Evolutionary conservation across 2,797 vertebrate species (phyloP), one percentile per base, ranked within the genome.

Genomic region (Dicrostonyx torquatus): DNA sequence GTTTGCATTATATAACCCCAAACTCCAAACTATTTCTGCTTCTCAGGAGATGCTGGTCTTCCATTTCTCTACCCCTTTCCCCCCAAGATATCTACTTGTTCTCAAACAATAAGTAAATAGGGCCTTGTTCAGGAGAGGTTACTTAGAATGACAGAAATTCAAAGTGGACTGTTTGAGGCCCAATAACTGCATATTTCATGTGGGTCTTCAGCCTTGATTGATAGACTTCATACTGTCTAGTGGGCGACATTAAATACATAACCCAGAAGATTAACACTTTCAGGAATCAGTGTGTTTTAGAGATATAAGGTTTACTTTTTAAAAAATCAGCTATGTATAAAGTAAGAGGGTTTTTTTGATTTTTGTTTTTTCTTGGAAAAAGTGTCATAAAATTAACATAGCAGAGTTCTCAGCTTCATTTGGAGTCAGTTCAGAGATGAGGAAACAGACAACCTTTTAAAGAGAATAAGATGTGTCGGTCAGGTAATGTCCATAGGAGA

Each of bases 131-230:
- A 78, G 62, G 93, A 96, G 94, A n/a, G 83, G 87, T 91, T 75
- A 87, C 80, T 92, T 94, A 45, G 64, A 89, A 94, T 53, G 62
- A 48, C 37, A 90, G 70, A 89, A 95, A 87, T 75, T 87, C 83
- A 95, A 89, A 77, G 13, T 24, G 70, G 83, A 34, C 45, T 96
- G 45, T 78, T 72, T 78, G 31, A 91, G 60, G 40, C 53, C 73
- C 64, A 75, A 53, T 15, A 43, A 93, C 75, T 93, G 64, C 8
- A 75, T 43, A 83, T 91, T 94, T 92, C 66, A 84, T 87, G 45
- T 87, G 50, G 37, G 17, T 94, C 76, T 94, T 94, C 84, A 93
- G 70, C 18, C 68, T 43, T 45, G 55, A 31, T 73, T 85, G 66
- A 64, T 77, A 84, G 68, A 62, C 34, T 82, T 87, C 48, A 58